A percentile compares a stretch with the other conserved stretches of the same genome.
phyloP scores from a whole-genome alignment of 2,113 vertebrate genomes.

The Canis aureus region DNA sequence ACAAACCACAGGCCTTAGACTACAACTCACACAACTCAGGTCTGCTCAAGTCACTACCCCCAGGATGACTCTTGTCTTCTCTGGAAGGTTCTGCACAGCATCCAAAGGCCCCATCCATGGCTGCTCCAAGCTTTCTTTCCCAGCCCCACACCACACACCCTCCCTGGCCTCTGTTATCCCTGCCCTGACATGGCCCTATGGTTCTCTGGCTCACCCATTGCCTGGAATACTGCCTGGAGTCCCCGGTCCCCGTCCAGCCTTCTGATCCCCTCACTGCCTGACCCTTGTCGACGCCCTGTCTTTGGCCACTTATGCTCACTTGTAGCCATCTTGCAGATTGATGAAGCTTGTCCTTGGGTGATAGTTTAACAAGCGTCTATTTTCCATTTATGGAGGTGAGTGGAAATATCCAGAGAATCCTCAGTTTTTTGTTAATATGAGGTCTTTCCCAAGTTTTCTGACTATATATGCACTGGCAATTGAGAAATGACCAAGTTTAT shows the following conservation, averaged over 20 bases:
- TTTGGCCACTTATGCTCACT: neutral
- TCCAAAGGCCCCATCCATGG: fast-evolving
- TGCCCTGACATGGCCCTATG: neutral
- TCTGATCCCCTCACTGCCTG: neutral
- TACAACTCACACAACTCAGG: neutral
- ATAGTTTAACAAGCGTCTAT: neutral
- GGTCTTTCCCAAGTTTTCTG: neutral
- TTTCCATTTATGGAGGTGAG: neutral
- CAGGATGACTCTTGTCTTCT: neutral
- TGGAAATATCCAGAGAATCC: neutral
- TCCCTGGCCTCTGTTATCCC: neutral
- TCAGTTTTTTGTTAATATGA: neutral
- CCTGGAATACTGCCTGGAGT: neutral
- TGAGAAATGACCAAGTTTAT: neutral
- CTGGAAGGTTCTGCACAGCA: neutral
- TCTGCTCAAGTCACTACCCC: neutral
- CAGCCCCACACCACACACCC: fast-evolving
- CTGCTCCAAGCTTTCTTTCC: neutral
- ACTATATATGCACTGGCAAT: fast-evolving
- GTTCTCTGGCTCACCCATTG: no score
- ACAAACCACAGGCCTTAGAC: neutral
- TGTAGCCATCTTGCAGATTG: neutral
- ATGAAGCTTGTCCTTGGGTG: neutral
- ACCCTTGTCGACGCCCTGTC: neutral
- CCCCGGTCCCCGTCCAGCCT: fast-evolving